Percentiles rank a stretch among this genome's conserved stretches.
These are phyloP conservation scores for Rhadina sibilatrix DNA, from an alignment of 2,113 vertebrate species.

Conservation along the genomic window DNA sequence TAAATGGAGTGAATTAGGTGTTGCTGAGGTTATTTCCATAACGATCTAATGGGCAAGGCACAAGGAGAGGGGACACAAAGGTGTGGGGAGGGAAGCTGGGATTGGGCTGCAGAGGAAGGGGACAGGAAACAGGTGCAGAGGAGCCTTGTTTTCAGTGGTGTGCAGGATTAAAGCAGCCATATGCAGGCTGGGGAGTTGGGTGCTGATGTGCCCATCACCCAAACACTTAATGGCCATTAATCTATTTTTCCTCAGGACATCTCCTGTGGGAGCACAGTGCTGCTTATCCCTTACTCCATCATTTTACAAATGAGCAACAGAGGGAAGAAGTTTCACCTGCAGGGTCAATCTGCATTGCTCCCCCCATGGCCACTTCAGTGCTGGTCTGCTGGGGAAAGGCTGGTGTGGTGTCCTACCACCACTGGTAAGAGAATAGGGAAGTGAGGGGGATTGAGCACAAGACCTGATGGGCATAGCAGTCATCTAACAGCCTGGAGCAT, in stretches of 20 bases:
- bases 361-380: accelerated
- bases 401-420: not conserved
- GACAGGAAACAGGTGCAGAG: not conserved
- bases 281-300: not conserved
- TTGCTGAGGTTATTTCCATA: not conserved
- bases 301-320: not conserved
- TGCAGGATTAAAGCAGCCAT: not conserved
- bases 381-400: not conserved
- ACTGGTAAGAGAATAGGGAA: not conserved
- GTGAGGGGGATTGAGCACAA: not conserved
- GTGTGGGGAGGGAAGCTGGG: not conserved
- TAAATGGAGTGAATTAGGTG: not conserved
- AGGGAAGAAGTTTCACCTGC: not conserved
- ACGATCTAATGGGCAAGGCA: not conserved
- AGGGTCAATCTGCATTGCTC: accelerated
- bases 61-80: not conserved
- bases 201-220: not conserved
- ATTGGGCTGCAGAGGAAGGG: not conserved
- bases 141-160: not conserved
- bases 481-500: not conserved
- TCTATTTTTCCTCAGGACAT: not conserved
- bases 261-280: not conserved
- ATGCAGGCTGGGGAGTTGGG: not conserved
- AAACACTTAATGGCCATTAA: not conserved
- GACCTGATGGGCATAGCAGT: not conserved